Evolutionary conservation across 2,888 invertebrate genomes (phyloP).

Genomic region (Tetropium fuscum): DNA sequence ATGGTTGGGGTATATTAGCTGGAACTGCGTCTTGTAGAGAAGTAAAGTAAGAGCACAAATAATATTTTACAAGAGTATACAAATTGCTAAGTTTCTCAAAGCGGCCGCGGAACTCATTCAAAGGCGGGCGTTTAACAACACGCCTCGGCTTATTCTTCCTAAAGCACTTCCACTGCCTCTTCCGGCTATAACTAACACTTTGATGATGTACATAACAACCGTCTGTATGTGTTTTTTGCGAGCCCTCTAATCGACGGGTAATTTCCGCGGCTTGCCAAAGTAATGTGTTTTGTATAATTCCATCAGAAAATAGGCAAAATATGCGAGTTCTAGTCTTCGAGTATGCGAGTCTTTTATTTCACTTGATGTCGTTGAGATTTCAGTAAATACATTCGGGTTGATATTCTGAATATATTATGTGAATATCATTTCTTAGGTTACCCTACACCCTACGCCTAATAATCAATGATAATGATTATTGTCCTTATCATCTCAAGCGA

Average conservation of each 20-base stretch:
- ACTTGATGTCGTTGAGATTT: no score
- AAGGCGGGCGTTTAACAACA: slow-evolving; percentile 28
- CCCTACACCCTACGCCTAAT: no score
- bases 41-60: slow-evolving; percentile 44
- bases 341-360: no score
- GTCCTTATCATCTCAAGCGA: no score
- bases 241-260: not conserved
- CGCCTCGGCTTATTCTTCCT: slow-evolving; percentile 28
- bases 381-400: no score
- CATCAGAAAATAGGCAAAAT: not conserved
- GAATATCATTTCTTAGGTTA: no score
- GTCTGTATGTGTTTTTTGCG: slow-evolving; percentile 20
- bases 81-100: slow-evolving; percentile 58
- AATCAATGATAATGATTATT: no score
- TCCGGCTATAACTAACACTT: slow-evolving; percentile 55
- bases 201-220: slow-evolving; percentile 45
- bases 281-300: not conserved
- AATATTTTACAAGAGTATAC: slow-evolving; percentile 59
- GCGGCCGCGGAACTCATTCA: slow-evolving; percentile 41
- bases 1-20: slow-evolving; percentile 51
- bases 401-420: no score
- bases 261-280: slow-evolving; percentile 1
- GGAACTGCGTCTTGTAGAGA: slow-evolving; percentile 40
- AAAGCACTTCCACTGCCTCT: slow-evolving; percentile 30
- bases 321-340: no score